Percentiles rank a stretch among this genome's conserved stretches.
Evolutionary conservation across 2,113 vertebrate genomes (phyloP).

Genomic region (Capricornis sumatraensis): DNA sequence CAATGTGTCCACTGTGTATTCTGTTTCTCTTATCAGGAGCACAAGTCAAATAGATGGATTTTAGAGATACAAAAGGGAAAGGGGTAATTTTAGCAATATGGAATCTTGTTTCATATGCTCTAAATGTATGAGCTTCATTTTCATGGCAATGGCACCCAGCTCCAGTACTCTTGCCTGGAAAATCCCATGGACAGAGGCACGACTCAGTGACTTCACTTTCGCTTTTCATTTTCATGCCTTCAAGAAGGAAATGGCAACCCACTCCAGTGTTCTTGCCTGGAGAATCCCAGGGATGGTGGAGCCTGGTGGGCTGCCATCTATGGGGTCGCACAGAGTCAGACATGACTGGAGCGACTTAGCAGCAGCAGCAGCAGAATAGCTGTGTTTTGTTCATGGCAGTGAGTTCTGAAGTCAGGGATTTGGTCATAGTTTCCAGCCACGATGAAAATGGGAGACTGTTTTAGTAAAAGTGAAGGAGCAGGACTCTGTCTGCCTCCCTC

Average conservation of each 20-base stretch:
- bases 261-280: too few species aligned
- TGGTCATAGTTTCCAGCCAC: not conserved
- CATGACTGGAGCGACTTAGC: too few species aligned
- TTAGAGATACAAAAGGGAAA: not conserved
- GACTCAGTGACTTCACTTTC: too few species aligned
- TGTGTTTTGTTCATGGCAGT: not conserved
- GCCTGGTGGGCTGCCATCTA: too few species aligned
- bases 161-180: too few species aligned
- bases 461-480: not conserved
- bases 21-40: not conserved
- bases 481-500: not conserved
- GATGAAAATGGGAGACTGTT: not conserved
- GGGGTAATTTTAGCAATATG: not conserved
- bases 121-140: not conserved
- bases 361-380: not conserved
- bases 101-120: not conserved
- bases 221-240: too few species aligned
- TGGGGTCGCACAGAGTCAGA: too few species aligned
- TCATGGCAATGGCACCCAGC: not conserved
- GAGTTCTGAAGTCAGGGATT: not conserved
- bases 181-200: too few species aligned
- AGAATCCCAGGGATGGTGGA: too few species aligned
- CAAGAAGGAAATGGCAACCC: too few species aligned
- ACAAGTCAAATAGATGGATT: not conserved
- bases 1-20: not conserved